phyloP scores from a whole-genome alignment of 2,888 invertebrate species.

The Gnatocerus cornutus region DNA sequence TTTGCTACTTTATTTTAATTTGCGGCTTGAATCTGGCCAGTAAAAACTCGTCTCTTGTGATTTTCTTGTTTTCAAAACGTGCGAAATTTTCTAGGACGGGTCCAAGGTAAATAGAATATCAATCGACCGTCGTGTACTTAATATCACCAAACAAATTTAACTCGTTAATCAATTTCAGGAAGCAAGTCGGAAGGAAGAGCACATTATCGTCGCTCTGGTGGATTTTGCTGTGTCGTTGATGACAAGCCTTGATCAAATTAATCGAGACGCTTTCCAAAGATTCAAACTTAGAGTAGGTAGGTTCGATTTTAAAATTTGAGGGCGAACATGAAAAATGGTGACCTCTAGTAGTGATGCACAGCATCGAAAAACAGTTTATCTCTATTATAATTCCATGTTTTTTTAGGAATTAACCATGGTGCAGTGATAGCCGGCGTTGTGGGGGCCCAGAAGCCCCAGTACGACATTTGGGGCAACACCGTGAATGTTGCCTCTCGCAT shows the following conservation, averaged over 20 bases:
- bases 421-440: conserved; percentile 97
- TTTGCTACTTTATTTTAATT: conserved; percentile 10
- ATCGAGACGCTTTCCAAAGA: conserved; percentile 96
- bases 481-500: conserved; percentile 98
- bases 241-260: conserved; percentile 94
- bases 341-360: too few species aligned
- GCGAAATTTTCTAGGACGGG: conserved; percentile 53
- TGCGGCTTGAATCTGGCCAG: conserved; percentile 13
- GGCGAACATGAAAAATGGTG: background rate
- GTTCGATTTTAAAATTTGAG: conserved; percentile 57
- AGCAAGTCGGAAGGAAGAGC: conserved; percentile 85
- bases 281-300: conserved; percentile 95
- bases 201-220: conserved; percentile 91
- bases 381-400: background rate
- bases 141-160: conserved; percentile 24
- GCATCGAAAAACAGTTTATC: background rate
- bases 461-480: conserved; percentile 99
- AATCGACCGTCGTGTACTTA: conserved; percentile 10
- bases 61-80: conserved; percentile 33
- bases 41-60: background rate
- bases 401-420: conserved; percentile 87
- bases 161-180: conserved; percentile 73
- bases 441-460: conserved; percentile 97
- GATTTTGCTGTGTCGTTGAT: conserved; percentile 96
- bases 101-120: conserved; percentile 56